These are phyloP conservation scores for Epizoanthus ramosus DNA, from an alignment of 92 coral and sea anemone genomes.

Conservation along the genomic window DNA sequence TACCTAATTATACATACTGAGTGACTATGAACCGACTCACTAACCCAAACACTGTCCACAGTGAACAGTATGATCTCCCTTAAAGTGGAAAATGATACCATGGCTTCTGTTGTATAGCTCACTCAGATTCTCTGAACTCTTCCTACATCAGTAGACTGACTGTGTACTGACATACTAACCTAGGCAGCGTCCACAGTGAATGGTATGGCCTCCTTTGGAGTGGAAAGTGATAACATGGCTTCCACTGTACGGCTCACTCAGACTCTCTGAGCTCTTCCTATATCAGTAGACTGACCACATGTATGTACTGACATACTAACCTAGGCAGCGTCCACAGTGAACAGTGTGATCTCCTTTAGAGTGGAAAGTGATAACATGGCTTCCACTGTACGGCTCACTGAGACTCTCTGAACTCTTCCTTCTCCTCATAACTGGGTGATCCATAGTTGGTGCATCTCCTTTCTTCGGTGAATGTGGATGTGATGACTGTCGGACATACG, in stretches of 20 bases:
- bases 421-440: constrained; percentile 51
- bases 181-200: constrained; percentile 91
- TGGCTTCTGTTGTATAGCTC: constrained; percentile 68
- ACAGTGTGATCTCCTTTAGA: constrained; percentile 79
- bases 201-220: constrained; percentile 74
- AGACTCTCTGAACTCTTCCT: constrained; percentile 77
- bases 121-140: constrained; percentile 72
- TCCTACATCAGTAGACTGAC: constrained; percentile 1
- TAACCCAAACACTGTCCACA: constrained; percentile 93
- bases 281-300: background rate
- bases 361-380: constrained; percentile 67
- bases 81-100: constrained; percentile 66
- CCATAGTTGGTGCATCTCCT: constrained; percentile 42
- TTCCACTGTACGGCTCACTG: constrained; percentile 66
- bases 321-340: constrained; percentile 93
- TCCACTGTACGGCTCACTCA: constrained; percentile 66
- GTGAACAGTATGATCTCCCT: constrained; percentile 81
- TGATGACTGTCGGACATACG: constrained; percentile 16
- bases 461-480: constrained; percentile 51
- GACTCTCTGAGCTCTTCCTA: constrained; percentile 73
- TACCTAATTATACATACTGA: background rate
- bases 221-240: constrained; percentile 68
- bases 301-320: constrained; percentile 44
- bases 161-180: constrained; percentile 51
- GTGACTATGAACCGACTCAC: background rate